These are phyloP conservation scores for Drosophila pegasa DNA, from an alignment of 2,888 invertebrate genomes.

Conservation along the genomic window DNA sequence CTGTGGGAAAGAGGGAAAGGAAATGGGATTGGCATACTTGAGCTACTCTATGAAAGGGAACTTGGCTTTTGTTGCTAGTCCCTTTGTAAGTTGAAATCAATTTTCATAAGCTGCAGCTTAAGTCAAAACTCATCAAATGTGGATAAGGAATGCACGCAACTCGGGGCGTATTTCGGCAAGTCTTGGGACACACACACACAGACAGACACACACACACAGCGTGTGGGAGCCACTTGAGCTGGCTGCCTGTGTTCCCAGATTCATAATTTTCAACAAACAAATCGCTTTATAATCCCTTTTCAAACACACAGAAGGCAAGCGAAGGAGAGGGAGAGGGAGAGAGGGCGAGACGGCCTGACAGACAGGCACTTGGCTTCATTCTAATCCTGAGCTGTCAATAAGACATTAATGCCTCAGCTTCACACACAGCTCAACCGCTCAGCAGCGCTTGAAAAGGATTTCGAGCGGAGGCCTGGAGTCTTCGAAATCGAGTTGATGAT, in stretches of 20 bases:
- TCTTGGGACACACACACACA: constrained; percentile 21
- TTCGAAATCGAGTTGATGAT: constrained; percentile 25
- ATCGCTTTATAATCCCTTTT: constrained; percentile 79
- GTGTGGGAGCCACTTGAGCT: constrained; percentile 63
- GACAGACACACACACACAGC: constrained; percentile 43
- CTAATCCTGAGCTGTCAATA: constrained; percentile 77
- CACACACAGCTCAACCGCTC: constrained; percentile 58
- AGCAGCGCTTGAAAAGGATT: constrained; percentile 41
- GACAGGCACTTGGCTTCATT: constrained; percentile 68
- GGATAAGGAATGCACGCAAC: constrained; percentile 15
- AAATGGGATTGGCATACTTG: constrained; percentile 3
- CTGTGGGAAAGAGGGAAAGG: constrained; percentile 7
- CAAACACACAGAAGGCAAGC: constrained; percentile 54
- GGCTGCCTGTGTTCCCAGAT: constrained; percentile 60
- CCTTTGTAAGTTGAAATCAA: constrained; percentile 39
- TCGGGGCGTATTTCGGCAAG: constrained; percentile 48
- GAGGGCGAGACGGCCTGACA: constrained; percentile 3
- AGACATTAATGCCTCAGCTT: constrained; percentile 72
- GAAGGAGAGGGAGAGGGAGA: constrained; percentile 4
- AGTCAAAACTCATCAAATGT: constrained; percentile 65
- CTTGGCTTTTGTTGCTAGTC: constrained; percentile 25
- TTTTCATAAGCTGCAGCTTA: constrained; percentile 58
- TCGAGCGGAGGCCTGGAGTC: constrained; percentile 19
- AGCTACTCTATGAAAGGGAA: constrained; percentile 8
- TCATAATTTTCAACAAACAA: constrained; percentile 77